phyloP scores from a whole-genome alignment of 2,888 invertebrate genomes.

The Rugalucina vietnamica region DNA sequence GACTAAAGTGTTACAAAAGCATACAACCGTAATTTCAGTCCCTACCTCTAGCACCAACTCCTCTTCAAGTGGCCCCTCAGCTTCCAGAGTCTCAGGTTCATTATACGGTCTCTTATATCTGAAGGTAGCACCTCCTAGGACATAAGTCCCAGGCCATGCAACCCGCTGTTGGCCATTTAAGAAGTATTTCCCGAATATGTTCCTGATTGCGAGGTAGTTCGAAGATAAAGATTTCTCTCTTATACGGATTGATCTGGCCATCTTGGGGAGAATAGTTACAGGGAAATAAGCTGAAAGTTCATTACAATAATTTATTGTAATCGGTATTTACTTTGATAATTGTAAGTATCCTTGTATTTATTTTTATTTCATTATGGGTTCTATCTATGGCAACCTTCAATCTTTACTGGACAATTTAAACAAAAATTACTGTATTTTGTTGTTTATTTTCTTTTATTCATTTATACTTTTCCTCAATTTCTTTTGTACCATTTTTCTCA shows the following conservation, averaged over 20 bases:
- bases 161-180: conserved; percentile 98
- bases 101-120: conserved; percentile 90
- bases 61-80: conserved; percentile 94
- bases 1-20: no score
- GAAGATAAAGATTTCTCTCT: conserved; percentile 92
- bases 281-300: conserved; percentile 74
- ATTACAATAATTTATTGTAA: no score
- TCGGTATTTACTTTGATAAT: no score
- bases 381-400: no score
- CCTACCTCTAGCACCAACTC: conserved; percentile 92
- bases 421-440: no score
- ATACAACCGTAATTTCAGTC: no score
- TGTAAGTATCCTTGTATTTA: no score
- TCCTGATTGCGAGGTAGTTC: conserved; percentile 96
- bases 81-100: conserved; percentile 92
- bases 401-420: no score
- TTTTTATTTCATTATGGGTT: no score
- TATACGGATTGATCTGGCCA: conserved; percentile 84
- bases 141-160: conserved; percentile 93
- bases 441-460: no score
- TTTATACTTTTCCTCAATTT: no score
- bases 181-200: conserved; percentile 92
- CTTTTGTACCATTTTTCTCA: no score
- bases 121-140: conserved; percentile 94
- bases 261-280: conserved; percentile 74